Percentiles rank a stretch among this genome's conserved stretches.
Evolutionary conservation across 1,140 invertebrate species (phyloP).

Genomic region (Lucilia cuprina): DNA sequence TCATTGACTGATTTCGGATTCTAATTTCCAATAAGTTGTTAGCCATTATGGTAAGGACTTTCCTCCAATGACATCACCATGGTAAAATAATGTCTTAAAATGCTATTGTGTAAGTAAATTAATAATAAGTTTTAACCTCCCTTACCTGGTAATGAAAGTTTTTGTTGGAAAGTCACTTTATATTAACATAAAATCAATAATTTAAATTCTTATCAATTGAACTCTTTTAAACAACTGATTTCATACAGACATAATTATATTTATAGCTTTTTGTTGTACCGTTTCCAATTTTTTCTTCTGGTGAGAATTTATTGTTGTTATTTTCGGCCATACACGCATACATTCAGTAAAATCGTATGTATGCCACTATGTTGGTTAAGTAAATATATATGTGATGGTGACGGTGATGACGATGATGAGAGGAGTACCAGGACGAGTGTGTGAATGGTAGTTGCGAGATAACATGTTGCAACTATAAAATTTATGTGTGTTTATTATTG

Average conservation of each 20-base stretch:
- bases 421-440: not conserved
- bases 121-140: too few relatives aligned
- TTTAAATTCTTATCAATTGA: too few relatives aligned
- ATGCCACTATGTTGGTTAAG: not conserved
- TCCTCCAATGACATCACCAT: too few relatives aligned
- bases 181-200: too few relatives aligned
- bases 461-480: constrained; percentile 20
- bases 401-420: not conserved
- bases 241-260: not conserved
- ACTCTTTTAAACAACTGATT: not conserved
- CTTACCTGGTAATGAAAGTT: too few relatives aligned
- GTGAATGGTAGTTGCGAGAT: constrained; percentile 8
- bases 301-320: not conserved
- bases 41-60: too few relatives aligned
- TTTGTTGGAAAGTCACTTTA: too few relatives aligned
- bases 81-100: too few relatives aligned
- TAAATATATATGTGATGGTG: not conserved
- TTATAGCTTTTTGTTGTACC: not conserved
- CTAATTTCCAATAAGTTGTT: too few relatives aligned
- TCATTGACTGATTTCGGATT: too few relatives aligned
- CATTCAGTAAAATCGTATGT: not conserved
- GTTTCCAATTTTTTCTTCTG: not conserved
- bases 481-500: constrained; percentile 34
- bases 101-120: too few relatives aligned
- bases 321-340: not conserved